Evolutionary conservation across 2,113 vertebrate genomes (phyloP), one percentile per base, ranked within the genome.

Genomic region (Fukomys damarensis): DNA sequence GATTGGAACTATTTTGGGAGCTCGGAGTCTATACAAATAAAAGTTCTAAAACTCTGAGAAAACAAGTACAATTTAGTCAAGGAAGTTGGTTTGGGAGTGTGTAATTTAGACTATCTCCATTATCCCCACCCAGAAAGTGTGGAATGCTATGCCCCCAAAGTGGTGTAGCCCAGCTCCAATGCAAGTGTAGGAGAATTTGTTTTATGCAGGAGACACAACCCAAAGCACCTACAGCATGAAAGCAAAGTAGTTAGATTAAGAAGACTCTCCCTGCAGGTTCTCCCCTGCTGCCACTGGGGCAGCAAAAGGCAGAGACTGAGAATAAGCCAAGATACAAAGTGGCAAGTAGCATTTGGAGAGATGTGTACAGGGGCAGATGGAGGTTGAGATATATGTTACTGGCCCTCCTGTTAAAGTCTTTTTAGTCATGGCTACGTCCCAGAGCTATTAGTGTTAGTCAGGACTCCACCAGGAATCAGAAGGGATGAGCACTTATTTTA

Each of bases 41-140:
- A 96, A 46, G 24, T 80, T 91, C 38, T 72, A 88, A 77, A 96
- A 82, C 72, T 94, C 93, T 80, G 81, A 89, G 79, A 80, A 91
- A 95, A 74, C 26, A 89, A 46, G 46, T 79, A 20, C 49, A 86
- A 13, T 22, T 92, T 77, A 65, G 92, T 84, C 76, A 86, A 91
- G 49, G 72, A 86, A 88, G 54, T 90, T 77, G 86, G 35, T 93
- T 81, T 87, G 89, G 63, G 80, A 76, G 68, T 94, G 30, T 94
- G 30, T 72, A 41, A 66, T 68, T 93, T 93, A 79, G 68, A 81
- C 28, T 49, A 49, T 81, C 32, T 52, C 46, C 30, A 56, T 92
- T 92, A 49, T 85, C 46, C n/a, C 52, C 61, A 70, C 17, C 74
- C 43, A 72, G 58, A 76, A 94, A 87, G 20, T 38, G 8, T 43